A percentile compares a stretch with the other conserved stretches of the same genome.
These are phyloP conservation scores for Pherbina coryleti DNA, from an alignment of 2,888 invertebrate species.

Conservation along the genomic window DNA sequence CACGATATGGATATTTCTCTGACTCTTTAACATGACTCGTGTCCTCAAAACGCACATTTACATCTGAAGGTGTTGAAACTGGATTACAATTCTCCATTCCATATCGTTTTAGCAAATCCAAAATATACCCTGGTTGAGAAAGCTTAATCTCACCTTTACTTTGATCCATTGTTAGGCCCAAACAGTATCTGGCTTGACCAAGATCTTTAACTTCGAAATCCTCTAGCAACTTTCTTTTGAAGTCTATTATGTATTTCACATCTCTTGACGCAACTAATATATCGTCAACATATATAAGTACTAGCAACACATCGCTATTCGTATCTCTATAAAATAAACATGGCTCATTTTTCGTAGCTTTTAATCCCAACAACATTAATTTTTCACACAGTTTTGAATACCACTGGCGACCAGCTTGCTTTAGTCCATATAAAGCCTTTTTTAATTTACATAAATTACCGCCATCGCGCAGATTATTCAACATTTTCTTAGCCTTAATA, in stretches of 20 bases:
- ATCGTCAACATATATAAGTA: no score
- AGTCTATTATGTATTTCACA: neutral
- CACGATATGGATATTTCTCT: neutral
- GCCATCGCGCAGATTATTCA: conserved; percentile 7
- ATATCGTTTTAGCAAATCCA: conserved; percentile 23
- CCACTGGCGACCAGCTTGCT: conserved; percentile 40
- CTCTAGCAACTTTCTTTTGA: conserved; percentile 13
- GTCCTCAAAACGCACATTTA: conserved; percentile 1
- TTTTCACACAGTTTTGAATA: conserved; percentile 32
- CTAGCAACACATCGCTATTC: conserved; percentile 24
- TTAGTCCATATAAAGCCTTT: conserved; percentile 39
- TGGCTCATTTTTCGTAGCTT: conserved; percentile 31
- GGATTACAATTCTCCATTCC: conserved; percentile 39
- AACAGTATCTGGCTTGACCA: conserved; percentile 37
- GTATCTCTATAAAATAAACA: conserved; percentile 37
- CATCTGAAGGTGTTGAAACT: neutral
- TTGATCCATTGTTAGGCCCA: conserved; percentile 42
- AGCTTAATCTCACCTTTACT: conserved; percentile 16
- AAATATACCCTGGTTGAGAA: conserved; percentile 29
- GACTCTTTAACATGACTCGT: conserved; percentile 33
- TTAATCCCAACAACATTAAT: conserved; percentile 35
- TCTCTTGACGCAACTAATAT: conserved; percentile 34
- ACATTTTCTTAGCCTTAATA: conserved; percentile 27
- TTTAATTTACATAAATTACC: conserved; percentile 41
- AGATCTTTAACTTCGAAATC: conserved; percentile 37